Evolutionary conservation across 1,140 invertebrate species (phyloP).

Genomic region (Aphaenogaster ashmeadi): DNA sequence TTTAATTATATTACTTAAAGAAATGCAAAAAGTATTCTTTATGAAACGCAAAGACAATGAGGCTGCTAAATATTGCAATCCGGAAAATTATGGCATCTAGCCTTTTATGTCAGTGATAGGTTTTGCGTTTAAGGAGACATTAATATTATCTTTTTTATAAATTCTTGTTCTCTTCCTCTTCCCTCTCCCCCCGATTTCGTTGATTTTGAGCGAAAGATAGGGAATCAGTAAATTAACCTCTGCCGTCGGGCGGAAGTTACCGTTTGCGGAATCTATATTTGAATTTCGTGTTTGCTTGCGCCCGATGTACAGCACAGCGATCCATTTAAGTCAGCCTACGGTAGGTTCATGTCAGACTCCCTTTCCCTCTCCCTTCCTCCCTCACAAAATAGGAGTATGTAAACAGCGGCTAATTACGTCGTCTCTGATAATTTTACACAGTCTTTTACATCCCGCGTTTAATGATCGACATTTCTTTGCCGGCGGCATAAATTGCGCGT

Average conservation of each 20-base stretch:
- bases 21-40: background rate
- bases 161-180: background rate
- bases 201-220: constrained; percentile 1
- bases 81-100: background rate
- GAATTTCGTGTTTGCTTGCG: constrained; percentile 59
- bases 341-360: constrained; percentile 1
- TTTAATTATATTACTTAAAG: constrained; percentile 1
- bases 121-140: background rate
- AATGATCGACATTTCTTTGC: background rate
- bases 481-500: background rate
- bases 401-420: constrained; percentile 58
- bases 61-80: background rate
- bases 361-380: background rate
- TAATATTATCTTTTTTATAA: background rate
- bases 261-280: constrained; percentile 57
- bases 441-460: background rate
- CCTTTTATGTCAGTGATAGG: background rate
- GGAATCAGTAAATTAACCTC: constrained; percentile 52
- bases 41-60: background rate
- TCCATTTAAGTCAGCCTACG: constrained; percentile 55
- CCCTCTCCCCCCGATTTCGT: background rate
- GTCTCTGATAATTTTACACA: constrained; percentile 35
- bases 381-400: constrained; percentile 34
- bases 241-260: constrained; percentile 1
- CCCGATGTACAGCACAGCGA: background rate